A percentile compares a stretch with the other conserved stretches of the same genome.
These are phyloP conservation scores for Psix sp. DNA, from an alignment of 1,140 invertebrate species.

Conservation along the genomic window DNA sequence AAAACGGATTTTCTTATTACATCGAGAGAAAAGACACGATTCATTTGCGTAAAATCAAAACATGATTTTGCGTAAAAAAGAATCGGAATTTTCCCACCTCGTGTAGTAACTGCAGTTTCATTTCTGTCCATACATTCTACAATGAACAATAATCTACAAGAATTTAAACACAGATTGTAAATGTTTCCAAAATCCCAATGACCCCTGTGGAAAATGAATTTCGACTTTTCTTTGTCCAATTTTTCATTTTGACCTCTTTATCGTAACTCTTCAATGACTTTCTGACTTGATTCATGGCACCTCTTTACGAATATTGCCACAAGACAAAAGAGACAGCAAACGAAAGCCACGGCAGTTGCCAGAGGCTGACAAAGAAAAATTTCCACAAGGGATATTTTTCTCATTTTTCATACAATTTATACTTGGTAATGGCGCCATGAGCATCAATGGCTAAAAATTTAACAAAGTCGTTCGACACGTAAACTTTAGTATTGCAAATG, in stretches of 20 bases:
- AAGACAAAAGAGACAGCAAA: constrained; percentile 16
- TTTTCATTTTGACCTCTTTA: constrained; percentile 4
- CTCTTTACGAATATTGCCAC: constrained; percentile 16
- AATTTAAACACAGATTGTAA: too few species aligned
- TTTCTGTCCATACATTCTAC: too few species aligned
- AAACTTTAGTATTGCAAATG: constrained; percentile 64
- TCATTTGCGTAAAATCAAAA: too few species aligned
- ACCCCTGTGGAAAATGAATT: constrained; percentile 29
- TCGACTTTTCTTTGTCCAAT: constrained; percentile 20
- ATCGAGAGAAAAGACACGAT: too few species aligned
- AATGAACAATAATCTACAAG: too few species aligned
- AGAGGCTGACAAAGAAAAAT: constrained; percentile 26
- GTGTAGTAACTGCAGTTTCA: too few species aligned
- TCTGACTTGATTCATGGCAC: constrained; percentile 2
- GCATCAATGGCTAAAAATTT: constrained; percentile 71
- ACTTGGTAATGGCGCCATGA: constrained; percentile 70
- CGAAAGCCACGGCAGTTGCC: constrained; percentile 19
- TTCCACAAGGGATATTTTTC: constrained; percentile 41
- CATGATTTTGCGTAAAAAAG: too few species aligned
- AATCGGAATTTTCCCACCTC: too few species aligned
- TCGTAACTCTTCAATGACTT: not conserved
- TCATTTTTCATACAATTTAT: constrained; percentile 60
- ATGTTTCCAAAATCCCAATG: not conserved
- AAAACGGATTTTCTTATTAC: too few species aligned
- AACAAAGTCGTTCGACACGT: constrained; percentile 69